Conservation (phyloP, 2,888 invertebrate species). For the Taenaris catops region DNA sequence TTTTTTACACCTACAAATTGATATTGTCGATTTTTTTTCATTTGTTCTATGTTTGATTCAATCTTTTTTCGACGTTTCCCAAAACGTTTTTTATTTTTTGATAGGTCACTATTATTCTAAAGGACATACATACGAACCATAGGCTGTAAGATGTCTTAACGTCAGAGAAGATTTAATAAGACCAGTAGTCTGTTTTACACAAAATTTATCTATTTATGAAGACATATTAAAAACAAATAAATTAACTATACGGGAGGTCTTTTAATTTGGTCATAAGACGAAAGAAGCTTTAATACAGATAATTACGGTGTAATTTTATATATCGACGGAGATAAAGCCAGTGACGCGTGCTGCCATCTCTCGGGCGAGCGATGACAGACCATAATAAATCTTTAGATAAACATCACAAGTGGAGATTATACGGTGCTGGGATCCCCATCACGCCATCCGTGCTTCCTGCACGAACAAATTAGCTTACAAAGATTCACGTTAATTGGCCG, state of each 20-base stretch:
- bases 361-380: slow-evolving; percentile 69
- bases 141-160: too few relatives aligned
- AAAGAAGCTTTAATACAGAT: slow-evolving; percentile 14
- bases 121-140: too few relatives aligned
- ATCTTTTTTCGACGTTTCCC: too few relatives aligned
- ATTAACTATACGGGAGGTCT: slow-evolving; percentile 31
- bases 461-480: slow-evolving; percentile 67
- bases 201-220: background rate
- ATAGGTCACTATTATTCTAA: too few relatives aligned
- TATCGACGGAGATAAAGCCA: slow-evolving; percentile 27
- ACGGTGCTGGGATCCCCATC: slow-evolving; percentile 67
- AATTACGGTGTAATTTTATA: slow-evolving; percentile 33
- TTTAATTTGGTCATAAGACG: slow-evolving; percentile 2
- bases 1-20: too few relatives aligned
- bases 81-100: too few relatives aligned
- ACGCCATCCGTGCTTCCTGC: slow-evolving; percentile 77
- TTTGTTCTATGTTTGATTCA: too few relatives aligned
- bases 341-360: slow-evolving; percentile 75
- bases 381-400: slow-evolving; percentile 76
- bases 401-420: slow-evolving; percentile 76
- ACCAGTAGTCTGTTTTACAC: too few relatives aligned
- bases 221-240: background rate
- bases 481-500: slow-evolving; percentile 38
- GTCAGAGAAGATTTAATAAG: too few relatives aligned
- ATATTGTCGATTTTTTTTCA: too few relatives aligned